Conservation (phyloP, 2,797 vertebrate species). For the Tenualosa thibaudeaui region DNA sequence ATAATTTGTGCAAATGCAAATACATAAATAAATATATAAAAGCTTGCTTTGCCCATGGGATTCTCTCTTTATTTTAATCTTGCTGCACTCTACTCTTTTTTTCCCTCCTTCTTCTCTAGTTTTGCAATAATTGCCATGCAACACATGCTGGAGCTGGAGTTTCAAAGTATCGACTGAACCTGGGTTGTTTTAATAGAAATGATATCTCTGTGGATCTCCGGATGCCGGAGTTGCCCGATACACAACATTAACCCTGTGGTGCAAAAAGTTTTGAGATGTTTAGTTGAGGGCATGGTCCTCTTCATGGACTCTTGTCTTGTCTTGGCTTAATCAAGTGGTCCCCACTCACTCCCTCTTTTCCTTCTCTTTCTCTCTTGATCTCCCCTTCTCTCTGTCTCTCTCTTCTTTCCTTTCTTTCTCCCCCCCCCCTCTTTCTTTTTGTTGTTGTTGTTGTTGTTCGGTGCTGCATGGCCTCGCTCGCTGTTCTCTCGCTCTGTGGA, state of each 20-base stretch:
- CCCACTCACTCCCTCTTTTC: slow-evolving; percentile 15
- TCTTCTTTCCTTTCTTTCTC: not conserved
- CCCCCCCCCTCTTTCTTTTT: slow-evolving; percentile 72
- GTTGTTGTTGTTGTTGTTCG: slow-evolving; percentile 75
- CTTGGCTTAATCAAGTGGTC: slow-evolving; percentile 64
- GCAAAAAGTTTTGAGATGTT: slow-evolving; percentile 73
- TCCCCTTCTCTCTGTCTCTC: slow-evolving; percentile 67
- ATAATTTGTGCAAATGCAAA: slow-evolving; percentile 45
- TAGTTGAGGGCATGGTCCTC: slow-evolving; percentile 80
- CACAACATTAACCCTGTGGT: slow-evolving; percentile 74
- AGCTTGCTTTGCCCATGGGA: slow-evolving; percentile 2
- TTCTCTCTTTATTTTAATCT: slow-evolving; percentile 25
- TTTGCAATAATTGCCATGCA: slow-evolving; percentile 40
- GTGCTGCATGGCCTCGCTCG: not conserved
- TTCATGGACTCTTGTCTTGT: slow-evolving; percentile 47
- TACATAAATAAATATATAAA: slow-evolving; percentile 31
- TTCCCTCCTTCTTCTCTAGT: not conserved
- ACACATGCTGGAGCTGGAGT: slow-evolving; percentile 46
- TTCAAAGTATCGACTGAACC: slow-evolving; percentile 50
- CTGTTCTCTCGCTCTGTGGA: slow-evolving; percentile 41
- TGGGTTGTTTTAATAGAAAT: slow-evolving; percentile 71
- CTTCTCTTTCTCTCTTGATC: slow-evolving; percentile 42
- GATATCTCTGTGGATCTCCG: slow-evolving; percentile 60
- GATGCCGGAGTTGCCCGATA: slow-evolving; percentile 65
- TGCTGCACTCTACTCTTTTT: not conserved